Evolutionary conservation across 2,113 vertebrate genomes (phyloP).

Genomic region (Sphyrna mokarran): DNA sequence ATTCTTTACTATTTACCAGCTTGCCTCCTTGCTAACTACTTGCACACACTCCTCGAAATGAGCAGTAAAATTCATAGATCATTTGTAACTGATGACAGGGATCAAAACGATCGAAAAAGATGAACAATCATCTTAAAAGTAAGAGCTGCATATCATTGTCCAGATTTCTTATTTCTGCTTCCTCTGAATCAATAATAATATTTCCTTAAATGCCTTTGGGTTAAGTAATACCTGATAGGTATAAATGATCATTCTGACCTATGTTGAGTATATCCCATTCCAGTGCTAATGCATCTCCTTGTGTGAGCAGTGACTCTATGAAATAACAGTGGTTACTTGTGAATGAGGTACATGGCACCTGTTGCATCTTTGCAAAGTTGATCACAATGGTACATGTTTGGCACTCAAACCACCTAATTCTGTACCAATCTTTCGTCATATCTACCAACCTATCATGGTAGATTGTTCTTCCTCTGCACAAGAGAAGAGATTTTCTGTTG

Average conservation of each 20-base stretch:
- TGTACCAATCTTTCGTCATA: not conserved
- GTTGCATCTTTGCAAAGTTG: not conserved
- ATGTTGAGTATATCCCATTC: slow-evolving; percentile 10
- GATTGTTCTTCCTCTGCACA: not conserved
- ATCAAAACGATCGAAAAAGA: slow-evolving; percentile 1
- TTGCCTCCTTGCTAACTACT: slow-evolving; percentile 36
- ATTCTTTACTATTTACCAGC: not conserved
- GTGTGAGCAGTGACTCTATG: not conserved
- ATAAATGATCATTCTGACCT: not conserved
- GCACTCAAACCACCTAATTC: not conserved
- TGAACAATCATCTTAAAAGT: slow-evolving; percentile 19
- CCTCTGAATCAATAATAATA: slow-evolving; percentile 38
- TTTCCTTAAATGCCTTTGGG: not conserved
- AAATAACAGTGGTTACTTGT: not conserved
- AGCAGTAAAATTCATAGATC: slow-evolving; percentile 25
- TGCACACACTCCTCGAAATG: slow-evolving; percentile 41
- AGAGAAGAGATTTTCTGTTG: not conserved
- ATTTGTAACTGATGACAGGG: not conserved
- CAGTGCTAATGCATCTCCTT: not conserved
- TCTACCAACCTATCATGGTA: not conserved
- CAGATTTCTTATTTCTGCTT: slow-evolving; percentile 41
- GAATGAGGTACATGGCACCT: not conserved
- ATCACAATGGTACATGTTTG: not conserved
- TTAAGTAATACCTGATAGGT: not conserved
- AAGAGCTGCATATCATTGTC: slow-evolving; percentile 16